A percentile compares a stretch with the other conserved stretches of the same genome.
Evolutionary conservation across 2,113 vertebrate species (phyloP).

Genomic region (Anguilla rostrata): DNA sequence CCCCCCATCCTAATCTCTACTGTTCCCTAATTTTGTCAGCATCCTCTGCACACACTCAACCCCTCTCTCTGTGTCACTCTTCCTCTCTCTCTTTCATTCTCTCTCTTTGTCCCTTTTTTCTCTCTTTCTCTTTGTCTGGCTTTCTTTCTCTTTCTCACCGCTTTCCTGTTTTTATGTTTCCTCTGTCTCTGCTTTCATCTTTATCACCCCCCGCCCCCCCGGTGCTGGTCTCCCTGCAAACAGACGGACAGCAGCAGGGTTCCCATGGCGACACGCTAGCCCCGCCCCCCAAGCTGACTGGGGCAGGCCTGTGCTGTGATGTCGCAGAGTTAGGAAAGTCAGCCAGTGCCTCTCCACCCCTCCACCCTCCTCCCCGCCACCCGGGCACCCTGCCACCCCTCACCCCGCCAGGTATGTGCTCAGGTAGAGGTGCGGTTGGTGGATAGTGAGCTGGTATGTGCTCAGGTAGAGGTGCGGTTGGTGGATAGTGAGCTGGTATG

Average conservation of each 20-base stretch:
- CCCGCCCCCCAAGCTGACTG: not conserved
- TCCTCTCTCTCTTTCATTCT: constrained; percentile 12
- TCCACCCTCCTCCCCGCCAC: constrained; percentile 39
- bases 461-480: too few species aligned
- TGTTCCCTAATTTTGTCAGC: too few species aligned
- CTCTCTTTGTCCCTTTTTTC: not conserved
- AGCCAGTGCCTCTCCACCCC: constrained; percentile 37
- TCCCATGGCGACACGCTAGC: constrained; percentile 11
- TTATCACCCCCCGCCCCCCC: not conserved
- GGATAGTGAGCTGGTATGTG: too few species aligned
- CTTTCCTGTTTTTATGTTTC: not conserved
- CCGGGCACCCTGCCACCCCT: not conserved
- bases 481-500: too few species aligned
- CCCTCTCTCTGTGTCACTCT: not conserved
- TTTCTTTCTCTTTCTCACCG: constrained; percentile 9
- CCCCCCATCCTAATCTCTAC: not conserved
- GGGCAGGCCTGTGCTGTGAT: constrained; percentile 37
- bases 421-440: too few species aligned
- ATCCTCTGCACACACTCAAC: too few species aligned
- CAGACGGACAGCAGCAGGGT: not conserved
- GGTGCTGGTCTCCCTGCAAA: not conserved
- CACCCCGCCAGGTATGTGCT: not conserved
- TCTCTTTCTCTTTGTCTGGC: not conserved
- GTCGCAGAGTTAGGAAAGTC: constrained; percentile 36
- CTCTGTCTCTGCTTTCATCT: not conserved